Percentiles rank a stretch among this genome's conserved stretches.
Evolutionary conservation across 2,797 vertebrate genomes (phyloP).

Genomic region (Crocidura indochinensis): DNA sequence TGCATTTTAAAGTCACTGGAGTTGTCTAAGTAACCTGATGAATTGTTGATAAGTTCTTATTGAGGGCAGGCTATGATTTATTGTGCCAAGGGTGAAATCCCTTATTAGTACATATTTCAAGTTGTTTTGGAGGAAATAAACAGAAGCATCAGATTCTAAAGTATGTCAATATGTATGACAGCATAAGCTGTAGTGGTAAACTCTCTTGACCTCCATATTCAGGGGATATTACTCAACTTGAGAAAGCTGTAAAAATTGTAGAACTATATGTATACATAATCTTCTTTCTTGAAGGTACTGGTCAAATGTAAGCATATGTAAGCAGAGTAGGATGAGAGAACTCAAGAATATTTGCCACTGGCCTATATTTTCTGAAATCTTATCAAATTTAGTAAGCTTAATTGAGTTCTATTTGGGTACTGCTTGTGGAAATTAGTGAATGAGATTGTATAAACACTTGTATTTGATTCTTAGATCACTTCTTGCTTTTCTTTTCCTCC

Average conservation of each 20-base stretch:
- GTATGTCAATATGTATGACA: neutral
- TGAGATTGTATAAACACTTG: neutral
- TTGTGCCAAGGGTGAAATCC: too few species aligned
- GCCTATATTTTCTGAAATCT: neutral
- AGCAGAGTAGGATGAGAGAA: neutral
- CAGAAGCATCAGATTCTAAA: neutral
- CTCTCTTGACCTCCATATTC: neutral
- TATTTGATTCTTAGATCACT: too few species aligned
- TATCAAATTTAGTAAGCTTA: neutral
- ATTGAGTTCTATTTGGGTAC: neutral
- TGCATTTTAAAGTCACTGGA: too few species aligned
- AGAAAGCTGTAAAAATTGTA: neutral
- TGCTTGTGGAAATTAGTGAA: neutral
- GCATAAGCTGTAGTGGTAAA: neutral
- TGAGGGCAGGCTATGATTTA: too few species aligned
- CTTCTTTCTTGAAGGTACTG: neutral
- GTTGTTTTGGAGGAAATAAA: neutral
- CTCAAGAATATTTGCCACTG: neutral
- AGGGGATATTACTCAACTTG: neutral
- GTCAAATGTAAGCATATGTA: neutral
- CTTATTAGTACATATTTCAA: neutral
- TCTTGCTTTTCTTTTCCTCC: too few species aligned
- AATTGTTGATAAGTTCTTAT: too few species aligned
- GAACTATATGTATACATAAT: neutral
- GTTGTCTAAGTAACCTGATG: too few species aligned